phyloP scores from a whole-genome alignment of 2,888 invertebrate genomes.

The Xanthia icteritia region DNA sequence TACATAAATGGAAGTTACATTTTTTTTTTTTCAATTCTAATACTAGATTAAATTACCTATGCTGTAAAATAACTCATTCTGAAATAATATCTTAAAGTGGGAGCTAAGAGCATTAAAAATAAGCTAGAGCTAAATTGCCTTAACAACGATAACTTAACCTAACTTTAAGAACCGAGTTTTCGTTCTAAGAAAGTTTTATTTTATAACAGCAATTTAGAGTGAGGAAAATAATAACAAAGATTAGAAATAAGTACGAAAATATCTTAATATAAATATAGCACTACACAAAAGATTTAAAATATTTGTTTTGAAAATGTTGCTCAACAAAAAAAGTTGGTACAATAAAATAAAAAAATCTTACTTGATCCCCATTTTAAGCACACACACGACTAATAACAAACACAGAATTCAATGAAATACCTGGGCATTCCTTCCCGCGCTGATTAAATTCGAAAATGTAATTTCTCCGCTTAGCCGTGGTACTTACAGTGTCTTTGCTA shows the following conservation, averaged over 20 bases:
- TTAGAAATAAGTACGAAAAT: neutral
- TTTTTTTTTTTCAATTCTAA: conserved; percentile 19
- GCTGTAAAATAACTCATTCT: neutral
- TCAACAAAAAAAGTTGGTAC: neutral
- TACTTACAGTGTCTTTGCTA: conserved; percentile 65
- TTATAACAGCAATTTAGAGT: conserved; percentile 17
- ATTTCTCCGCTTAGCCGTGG: conserved; percentile 69
- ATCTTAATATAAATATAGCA: neutral
- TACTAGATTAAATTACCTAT: conserved; percentile 15
- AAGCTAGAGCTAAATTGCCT: conserved; percentile 31
- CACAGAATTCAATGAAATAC: conserved; percentile 70
- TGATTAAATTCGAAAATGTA: conserved; percentile 75
- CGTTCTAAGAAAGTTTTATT: conserved; percentile 30
- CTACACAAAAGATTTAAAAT: neutral
- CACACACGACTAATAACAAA: conserved; percentile 68
- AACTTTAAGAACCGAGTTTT: conserved; percentile 33
- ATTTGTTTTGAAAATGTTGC: neutral
- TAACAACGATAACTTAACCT: conserved; percentile 29
- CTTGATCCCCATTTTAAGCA: conserved; percentile 74
- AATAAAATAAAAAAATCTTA: conserved; percentile 60
- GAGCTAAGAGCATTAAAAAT: conserved; percentile 14
- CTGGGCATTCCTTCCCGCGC: conserved; percentile 72
- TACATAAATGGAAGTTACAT: conserved; percentile 21
- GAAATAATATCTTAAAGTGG: conserved; percentile 1
- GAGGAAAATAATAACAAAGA: neutral